Base-by-base conservation (phyloP, 2,797 vertebrate genomes). In the Coluber constrictor region DNA sequence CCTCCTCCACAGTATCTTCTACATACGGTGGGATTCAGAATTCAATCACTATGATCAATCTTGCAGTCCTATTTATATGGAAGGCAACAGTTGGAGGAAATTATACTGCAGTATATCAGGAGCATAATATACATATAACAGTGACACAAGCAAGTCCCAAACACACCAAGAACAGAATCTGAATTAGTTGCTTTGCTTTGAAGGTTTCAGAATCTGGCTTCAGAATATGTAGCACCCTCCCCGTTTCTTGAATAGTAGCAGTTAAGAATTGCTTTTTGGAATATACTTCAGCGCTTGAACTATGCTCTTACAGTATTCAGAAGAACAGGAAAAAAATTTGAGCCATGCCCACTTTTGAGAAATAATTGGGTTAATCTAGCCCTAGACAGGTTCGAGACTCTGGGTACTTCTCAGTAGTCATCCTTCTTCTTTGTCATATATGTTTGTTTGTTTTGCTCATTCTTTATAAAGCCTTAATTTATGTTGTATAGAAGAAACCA, bases 381-480 rank as follows among this genome's bases (percentile, higher is more conserved):
- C 83, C 20, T n/a, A 57, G 29, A 37, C 7, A 63, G 23, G 32
- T 86, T 57, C 20, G 5, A 56, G 23, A 89, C 27, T 18, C 18
- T 90, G 20, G 37, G n/a, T 61, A 47, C 15, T 51, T 43, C 70
- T 56, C 32, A 89, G 27, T 47, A 32, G 47, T 89, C 47, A 70
- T 86, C 57, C 79, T 59, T 60, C 55, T 88, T 51, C 32, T 37
- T 23, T 74, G 37, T 90, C 29, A 10, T 27, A 43, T 27, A 20
- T 90, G 86, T 57, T 20, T 90, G 51, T 47, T 63, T 27, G n/a
- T 88, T n/a, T 47, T 70, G n/a, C 32, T 88, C 70, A n/a, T 91
- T 93, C 51, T 89, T 74, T 54, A 89, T 86, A 86, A 91, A 93
- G 90, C 93, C 59, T 91, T 93, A 93, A 88, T 57, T 54, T 89